phyloP scores from a whole-genome alignment of 2,797 vertebrate species.

The Centroberyx gerrardi region DNA sequence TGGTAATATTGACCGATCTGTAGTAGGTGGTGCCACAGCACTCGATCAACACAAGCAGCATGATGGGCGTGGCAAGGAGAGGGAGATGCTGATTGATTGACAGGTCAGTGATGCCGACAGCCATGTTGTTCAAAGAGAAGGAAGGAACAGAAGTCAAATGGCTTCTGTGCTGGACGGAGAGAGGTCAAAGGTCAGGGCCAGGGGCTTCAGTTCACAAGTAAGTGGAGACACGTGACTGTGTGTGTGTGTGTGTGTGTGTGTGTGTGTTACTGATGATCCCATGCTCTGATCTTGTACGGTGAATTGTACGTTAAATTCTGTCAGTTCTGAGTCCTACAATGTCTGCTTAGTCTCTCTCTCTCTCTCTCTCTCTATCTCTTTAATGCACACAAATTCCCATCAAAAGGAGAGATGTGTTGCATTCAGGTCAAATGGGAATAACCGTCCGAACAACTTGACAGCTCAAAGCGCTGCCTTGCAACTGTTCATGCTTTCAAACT shows the following conservation, averaged over 20 bases:
- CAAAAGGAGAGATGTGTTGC: slow-evolving; percentile 10
- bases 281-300: neutral
- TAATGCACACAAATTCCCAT: neutral
- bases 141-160: neutral
- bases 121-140: neutral
- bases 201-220: slow-evolving; percentile 8
- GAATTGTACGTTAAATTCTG: neutral
- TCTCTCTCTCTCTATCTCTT: slow-evolving; percentile 11
- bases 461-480: too few species aligned
- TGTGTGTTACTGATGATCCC: neutral
- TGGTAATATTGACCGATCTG: too few species aligned
- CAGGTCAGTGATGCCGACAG: neutral
- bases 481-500: too few species aligned
- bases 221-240: slow-evolving; percentile 1
- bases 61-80: neutral
- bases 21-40: too few species aligned
- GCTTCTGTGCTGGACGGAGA: neutral
- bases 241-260: slow-evolving; percentile 11
- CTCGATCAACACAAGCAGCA: neutral
- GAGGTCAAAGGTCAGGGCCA: slow-evolving; percentile 21
- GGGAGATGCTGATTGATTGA: neutral
- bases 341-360: neutral
- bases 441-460: slow-evolving; percentile 17
- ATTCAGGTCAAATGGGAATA: slow-evolving; percentile 34
- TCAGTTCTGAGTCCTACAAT: neutral